Percentiles rank a stretch among this genome's conserved stretches.
Evolutionary conservation across 2,888 invertebrate genomes (phyloP).

Genomic region (Muschampia plurimacula): DNA sequence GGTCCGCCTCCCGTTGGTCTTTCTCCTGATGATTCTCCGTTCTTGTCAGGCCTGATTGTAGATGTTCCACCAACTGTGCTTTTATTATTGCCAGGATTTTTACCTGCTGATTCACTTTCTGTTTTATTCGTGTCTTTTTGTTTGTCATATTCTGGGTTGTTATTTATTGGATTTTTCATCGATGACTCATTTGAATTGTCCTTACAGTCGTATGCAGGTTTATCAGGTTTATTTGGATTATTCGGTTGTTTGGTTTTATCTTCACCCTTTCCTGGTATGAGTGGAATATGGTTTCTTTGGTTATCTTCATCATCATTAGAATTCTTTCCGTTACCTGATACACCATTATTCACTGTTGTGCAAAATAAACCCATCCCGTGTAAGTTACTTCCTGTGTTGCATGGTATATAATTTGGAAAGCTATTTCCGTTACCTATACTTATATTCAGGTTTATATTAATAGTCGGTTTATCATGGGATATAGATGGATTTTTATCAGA

Average conservation of each 20-base stretch:
- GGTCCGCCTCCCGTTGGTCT: neutral
- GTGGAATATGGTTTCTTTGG: neutral
- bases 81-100: neutral
- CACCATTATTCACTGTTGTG: neutral
- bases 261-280: neutral
- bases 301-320: neutral
- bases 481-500: neutral
- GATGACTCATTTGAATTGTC: neutral
- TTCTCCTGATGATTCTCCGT: neutral
- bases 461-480: neutral
- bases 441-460: constrained; percentile 2
- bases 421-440: neutral
- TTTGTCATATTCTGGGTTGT: neutral
- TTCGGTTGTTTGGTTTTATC: neutral
- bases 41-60: neutral
- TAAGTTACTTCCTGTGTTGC: neutral
- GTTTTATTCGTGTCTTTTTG: neutral
- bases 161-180: neutral
- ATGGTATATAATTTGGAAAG: neutral
- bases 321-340: neutral
- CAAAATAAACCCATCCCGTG: neutral
- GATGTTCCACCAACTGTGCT: neutral
- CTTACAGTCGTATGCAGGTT: neutral
- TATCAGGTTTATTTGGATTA: neutral
- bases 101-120: neutral